A percentile compares a stretch with the other conserved stretches of the same genome.
Evolutionary conservation across 2,888 invertebrate genomes (phyloP).

Genomic region (Allolobophora icterica): DNA sequence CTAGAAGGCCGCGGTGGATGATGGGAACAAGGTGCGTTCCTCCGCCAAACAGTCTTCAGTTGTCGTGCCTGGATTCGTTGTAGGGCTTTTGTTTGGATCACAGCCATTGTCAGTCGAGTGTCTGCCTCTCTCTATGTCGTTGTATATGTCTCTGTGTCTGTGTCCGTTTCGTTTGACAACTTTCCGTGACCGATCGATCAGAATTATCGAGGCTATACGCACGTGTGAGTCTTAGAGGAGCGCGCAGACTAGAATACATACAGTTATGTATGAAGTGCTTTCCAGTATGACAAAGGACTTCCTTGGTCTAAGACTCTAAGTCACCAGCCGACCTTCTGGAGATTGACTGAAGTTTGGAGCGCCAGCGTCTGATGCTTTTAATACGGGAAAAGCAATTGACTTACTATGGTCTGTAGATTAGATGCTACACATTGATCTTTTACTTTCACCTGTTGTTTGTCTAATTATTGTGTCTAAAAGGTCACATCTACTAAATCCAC

Average conservation of each 20-base stretch:
- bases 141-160: background rate
- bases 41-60: no score
- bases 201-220: background rate
- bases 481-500: no score
- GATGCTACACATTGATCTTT: background rate
- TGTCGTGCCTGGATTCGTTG: background rate
- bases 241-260: background rate
- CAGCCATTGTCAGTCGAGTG: background rate
- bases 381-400: background rate
- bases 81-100: background rate
- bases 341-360: background rate
- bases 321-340: background rate
- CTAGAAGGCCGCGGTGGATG: background rate
- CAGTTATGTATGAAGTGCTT: background rate
- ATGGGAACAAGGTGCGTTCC: no score
- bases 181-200: background rate
- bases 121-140: background rate
- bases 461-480: no score
- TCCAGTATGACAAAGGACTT: background rate
- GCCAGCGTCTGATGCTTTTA: background rate
- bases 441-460: background rate
- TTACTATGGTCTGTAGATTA: background rate
- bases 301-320: background rate
- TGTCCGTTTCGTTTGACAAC: background rate
- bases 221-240: background rate